Base-by-base conservation (phyloP, 2,888 invertebrate genomes). In the Vesta saturnalis region DNA sequence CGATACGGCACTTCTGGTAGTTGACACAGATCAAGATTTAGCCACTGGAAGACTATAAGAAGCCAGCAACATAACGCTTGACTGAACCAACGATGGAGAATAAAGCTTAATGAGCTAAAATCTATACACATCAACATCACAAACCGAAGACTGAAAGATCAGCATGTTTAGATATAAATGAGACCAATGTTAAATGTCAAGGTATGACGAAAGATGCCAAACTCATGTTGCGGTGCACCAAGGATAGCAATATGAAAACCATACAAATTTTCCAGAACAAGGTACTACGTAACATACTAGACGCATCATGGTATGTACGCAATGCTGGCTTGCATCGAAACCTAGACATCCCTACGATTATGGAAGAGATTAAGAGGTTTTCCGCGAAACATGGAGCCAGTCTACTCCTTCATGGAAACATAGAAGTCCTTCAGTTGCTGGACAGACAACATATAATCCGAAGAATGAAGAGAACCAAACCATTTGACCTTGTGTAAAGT, bases 11-110 rank as follows among this genome's bases (percentile, higher is more conserved):
- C 60, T 73, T 6, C 43, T 72, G 21, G 30, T 43, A 35, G 55
- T 60, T 21, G 59, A 60, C 4, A 16, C 60, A 59, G 54, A 67
- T 52, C 30, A 30, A 46, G 47, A 55, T 21, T 5, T 43, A 58
- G 60, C 64, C 16, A 39, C 57, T 16, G 39, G 18, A 43, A 59
- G 39, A 15, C 55, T 73, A 52, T 69, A 75, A 70, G n/a, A 3
- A 23, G 23, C 23, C 23, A 23, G 23, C 8, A 23, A 23, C 8
- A 23, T 8, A 23, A 8, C 8, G 8, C 23, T 23, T 5, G 23
- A 23, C 23, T n/a, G n/a, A n/a, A n/a, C n/a, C n/a, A n/a, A n/a
- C n/a, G n/a, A n/a, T n/a, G n/a, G n/a, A n/a, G n/a, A n/a, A n/a
- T n/a, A n/a, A n/a, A n/a, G n/a, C n/a, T n/a, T n/a, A n/a, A n/a